Evolutionary conservation across 2,888 invertebrate genomes (phyloP).

Genomic region (Andrena dorsata): DNA sequence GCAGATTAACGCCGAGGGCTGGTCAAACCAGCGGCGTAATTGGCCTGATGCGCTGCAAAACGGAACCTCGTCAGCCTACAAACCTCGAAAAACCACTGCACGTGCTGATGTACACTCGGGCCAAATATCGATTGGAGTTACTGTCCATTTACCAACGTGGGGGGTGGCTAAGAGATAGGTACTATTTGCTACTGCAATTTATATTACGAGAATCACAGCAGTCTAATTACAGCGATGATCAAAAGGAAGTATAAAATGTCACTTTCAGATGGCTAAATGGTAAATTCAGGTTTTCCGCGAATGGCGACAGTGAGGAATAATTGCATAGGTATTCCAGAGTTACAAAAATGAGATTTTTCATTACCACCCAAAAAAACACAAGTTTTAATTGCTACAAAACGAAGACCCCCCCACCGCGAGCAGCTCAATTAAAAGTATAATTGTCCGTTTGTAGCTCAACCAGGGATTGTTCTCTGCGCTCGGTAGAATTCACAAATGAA

Average conservation of each 20-base stretch:
- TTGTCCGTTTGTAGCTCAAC: neutral
- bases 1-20: slow-evolving; percentile 33
- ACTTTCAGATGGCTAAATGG: too few species aligned
- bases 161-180: neutral
- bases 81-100: slow-evolving; percentile 35
- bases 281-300: neutral
- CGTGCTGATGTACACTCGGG: neutral
- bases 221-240: too few species aligned
- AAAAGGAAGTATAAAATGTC: too few species aligned
- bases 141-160: slow-evolving; percentile 7
- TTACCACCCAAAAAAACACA: slow-evolving; percentile 1
- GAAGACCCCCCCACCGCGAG: neutral
- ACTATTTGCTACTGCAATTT: too few species aligned
- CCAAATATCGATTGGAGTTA: slow-evolving; percentile 38
- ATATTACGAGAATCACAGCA: too few species aligned
- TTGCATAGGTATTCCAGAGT: neutral
- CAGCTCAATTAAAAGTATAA: slow-evolving; percentile 17
- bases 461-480: neutral
- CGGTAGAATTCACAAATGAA: neutral
- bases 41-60: slow-evolving; percentile 47
- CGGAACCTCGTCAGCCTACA: slow-evolving; percentile 42
- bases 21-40: slow-evolving; percentile 35
- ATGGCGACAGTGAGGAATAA: neutral
- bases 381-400: slow-evolving; percentile 6
- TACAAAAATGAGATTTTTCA: neutral